Conservation (phyloP, 2,797 vertebrate species). For the Forpus xanthops region DNA sequence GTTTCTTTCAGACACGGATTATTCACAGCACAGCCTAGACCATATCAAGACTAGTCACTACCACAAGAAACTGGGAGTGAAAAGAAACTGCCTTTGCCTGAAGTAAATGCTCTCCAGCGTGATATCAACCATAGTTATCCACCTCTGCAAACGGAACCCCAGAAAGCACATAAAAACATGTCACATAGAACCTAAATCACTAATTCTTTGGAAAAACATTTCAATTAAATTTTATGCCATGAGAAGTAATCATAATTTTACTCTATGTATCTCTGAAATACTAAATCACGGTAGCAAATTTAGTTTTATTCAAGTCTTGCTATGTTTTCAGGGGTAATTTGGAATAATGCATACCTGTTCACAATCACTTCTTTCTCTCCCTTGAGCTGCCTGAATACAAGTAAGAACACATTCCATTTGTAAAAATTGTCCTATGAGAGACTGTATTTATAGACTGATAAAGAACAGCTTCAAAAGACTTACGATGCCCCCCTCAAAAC, state of each 20-base stretch:
- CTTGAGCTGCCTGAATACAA: background rate
- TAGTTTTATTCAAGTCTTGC: background rate
- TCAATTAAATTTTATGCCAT: background rate
- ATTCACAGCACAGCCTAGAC: background rate
- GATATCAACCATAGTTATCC: background rate
- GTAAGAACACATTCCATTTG: background rate
- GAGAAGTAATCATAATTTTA: background rate
- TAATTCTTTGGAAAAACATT: background rate
- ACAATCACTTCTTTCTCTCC: background rate
- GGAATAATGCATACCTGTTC: background rate
- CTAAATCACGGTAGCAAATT: background rate
- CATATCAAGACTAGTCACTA: background rate
- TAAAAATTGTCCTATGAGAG: background rate
- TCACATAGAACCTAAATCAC: background rate
- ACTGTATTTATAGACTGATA: background rate
- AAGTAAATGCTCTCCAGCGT: background rate
- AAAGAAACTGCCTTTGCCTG: background rate
- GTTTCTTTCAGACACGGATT: background rate
- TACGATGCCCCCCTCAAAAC: background rate
- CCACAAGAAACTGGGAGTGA: background rate
- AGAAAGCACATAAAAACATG: background rate
- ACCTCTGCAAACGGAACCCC: background rate
- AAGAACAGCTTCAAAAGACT: background rate
- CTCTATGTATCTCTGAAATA: background rate
- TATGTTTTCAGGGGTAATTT: background rate